Conservation (phyloP, 2,888 invertebrate genomes). For the Tetragonula carbonaria region DNA sequence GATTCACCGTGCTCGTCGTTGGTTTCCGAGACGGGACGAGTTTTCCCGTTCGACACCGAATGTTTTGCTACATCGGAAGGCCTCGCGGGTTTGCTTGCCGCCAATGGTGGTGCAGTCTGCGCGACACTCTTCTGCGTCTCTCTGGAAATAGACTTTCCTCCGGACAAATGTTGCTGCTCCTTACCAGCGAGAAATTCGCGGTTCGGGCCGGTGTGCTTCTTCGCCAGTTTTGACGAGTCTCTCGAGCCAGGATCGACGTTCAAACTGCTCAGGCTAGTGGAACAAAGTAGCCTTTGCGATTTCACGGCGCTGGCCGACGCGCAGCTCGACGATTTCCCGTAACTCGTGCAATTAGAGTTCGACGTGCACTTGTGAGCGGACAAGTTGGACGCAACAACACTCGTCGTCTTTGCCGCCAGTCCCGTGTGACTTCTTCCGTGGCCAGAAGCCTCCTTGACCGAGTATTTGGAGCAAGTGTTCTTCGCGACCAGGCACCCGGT, state of each 20-base stretch:
- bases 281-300: constrained; percentile 60
- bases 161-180: constrained; percentile 48
- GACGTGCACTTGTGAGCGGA: constrained; percentile 75
- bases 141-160: constrained; percentile 23
- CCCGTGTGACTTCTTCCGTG: constrained; percentile 36
- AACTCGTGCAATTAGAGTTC: constrained; percentile 71
- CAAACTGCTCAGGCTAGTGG: constrained; percentile 47
- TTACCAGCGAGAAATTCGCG: constrained; percentile 46
- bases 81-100: constrained; percentile 32
- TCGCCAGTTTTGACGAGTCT: constrained; percentile 46
- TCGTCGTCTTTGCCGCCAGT: constrained; percentile 1
- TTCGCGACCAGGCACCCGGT: constrained; percentile 30
- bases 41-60: constrained; percentile 34
- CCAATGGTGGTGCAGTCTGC: constrained; percentile 4
- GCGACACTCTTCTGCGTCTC: constrained; percentile 31
- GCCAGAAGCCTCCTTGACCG: constrained; percentile 27
- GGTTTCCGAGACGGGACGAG: constrained; percentile 21
- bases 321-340: constrained; percentile 40
- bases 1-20: constrained; percentile 38
- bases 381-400: constrained; percentile 8
- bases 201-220: constrained; percentile 34
- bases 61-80: constrained; percentile 50
- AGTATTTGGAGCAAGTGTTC: constrained; percentile 54
- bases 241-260: constrained; percentile 42
- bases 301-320: constrained; percentile 53